Evolutionary conservation across 2,888 invertebrate species (phyloP).

Genomic region (Philhelius pedissequus): DNA sequence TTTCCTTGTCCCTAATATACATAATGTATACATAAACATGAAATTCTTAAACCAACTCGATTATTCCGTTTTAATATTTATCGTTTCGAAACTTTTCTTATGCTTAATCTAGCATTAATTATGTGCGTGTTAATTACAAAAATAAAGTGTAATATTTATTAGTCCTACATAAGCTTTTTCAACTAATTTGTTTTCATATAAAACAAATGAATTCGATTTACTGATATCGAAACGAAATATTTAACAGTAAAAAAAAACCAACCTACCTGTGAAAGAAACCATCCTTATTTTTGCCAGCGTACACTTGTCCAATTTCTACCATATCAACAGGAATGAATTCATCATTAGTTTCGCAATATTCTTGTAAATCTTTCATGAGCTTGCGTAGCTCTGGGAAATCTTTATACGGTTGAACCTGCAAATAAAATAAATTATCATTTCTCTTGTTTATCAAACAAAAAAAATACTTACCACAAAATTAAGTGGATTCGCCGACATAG

Average conservation of each 20-base stretch:
- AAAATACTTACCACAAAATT: conserved; percentile 75
- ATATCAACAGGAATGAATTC: conserved; percentile 80
- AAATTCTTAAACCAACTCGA: no score
- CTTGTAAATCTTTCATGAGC: conserved; percentile 85
- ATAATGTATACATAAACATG: no score
- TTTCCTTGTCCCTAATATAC: no score
- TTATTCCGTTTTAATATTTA: no score
- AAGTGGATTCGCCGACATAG: conserved; percentile 87
- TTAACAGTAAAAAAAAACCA: neutral
- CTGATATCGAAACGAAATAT: neutral
- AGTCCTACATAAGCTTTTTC: no score
- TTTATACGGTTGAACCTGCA: conserved; percentile 80
- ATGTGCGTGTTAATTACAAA: no score
- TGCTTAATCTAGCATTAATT: no score
- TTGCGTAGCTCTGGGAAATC: conserved; percentile 79
- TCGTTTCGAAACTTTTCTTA: no score
- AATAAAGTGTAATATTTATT: no score
- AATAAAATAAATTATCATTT: neutral
- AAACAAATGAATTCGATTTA: no score
- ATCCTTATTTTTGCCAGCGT: conserved; percentile 84
- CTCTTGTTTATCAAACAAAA: neutral
- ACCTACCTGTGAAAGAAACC: conserved; percentile 87
- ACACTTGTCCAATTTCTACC: conserved; percentile 82
- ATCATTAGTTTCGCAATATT: conserved; percentile 81
- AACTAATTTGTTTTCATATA: no score